Evolutionary conservation across 2,113 vertebrate genomes (phyloP), one percentile per base, ranked within the genome.

Genomic region (Dinomys branickii): DNA sequence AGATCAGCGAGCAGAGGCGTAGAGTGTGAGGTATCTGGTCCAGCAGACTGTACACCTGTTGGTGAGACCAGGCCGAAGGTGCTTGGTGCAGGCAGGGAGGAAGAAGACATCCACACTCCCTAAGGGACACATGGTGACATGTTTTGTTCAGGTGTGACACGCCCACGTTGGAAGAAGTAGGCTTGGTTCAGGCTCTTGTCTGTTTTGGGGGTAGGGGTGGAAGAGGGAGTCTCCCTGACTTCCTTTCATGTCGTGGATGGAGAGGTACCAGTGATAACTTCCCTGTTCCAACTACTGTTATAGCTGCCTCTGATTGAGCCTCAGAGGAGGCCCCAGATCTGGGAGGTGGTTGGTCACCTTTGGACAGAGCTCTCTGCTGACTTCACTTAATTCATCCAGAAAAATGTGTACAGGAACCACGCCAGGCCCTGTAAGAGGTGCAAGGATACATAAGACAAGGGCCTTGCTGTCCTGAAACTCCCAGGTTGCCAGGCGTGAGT

Each of bases 1-100:
- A 97, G 97, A 95, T 97, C 93, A 24, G 41, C 90, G 61, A 88
- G 95, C 96, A 97, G 95, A 98, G 97, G 97, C 98, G 38, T 10
- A 77, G 94, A 94, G 97, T 63, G 3, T 69, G 96, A 96, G 96
- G 96, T 78, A 56, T 85, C 14, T 96, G 97, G 98, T 98, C 97
- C 94, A 91, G 71, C 98, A 71, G 96, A 90, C 81, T 2, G 52
- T 35, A 0, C 67, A 38, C 80, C 77, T 38, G 35, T 90, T 3
- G 35, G 4, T 41, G 73, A 14, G 56, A 94, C 89, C 88, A 20
- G 35, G 24, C 90, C 92, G 10, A 3, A 11, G 83, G 75, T 5
- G 30, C 2, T 59, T 54, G 96, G 92, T 89, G 6, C 24, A 0
- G 0, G 0, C 1, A 10, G 47, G 24, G 85, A 93, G 58, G 81